Base-by-base conservation (phyloP, 2,797 vertebrate genomes). In the Neostethus bicornis region DNA sequence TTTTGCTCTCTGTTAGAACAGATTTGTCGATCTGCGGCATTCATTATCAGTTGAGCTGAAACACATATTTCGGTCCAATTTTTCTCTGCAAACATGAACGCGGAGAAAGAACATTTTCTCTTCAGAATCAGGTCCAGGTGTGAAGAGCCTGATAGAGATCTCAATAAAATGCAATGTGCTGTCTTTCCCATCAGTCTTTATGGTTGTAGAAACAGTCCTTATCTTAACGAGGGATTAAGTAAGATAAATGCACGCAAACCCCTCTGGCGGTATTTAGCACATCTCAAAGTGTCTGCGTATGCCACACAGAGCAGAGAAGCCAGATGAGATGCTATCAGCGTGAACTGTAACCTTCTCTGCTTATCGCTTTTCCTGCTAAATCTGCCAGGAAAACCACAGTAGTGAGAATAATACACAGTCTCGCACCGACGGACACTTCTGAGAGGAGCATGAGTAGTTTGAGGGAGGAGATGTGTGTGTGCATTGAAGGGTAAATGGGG, bases 161-260 rank as follows among this genome's bases (percentile, higher is more conserved):
- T 34, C 43, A 32, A 28, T 52, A 57, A 79, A 78, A 67, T 42
- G 52, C 1, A 11, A 64, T 62, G 13, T 52, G 68, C 66, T 75
- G 81, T 83, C 72, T 77, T 79, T 70, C 79, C 70, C 61, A 14
- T 51, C 14, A 10, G 35, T 3, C 41, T 81, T 81, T 75, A 86
- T 52, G 47, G 61, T 48, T 51, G 39, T 8, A 66, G 66, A 73
- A 61, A 68, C 53, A 50, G 54, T 43, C 74, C 71, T 85, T 87
- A 86, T 87, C 79, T 86, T 83, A 81, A 84, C 55, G 17, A 75
- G 77, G 71, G 70, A 81, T 79, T 83, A 71, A 49, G 56, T 21
- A 38, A 41, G 69, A 82, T 79, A 75, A 74, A 70, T 43, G 57
- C 17, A 24, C 42, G 14, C 47, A 24, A 34, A 16, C 48, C 39